A percentile compares a stretch with the other conserved stretches of the same genome.
phyloP scores from a whole-genome alignment of 2,113 vertebrate genomes.

The Epinephelus lanceolatus region DNA sequence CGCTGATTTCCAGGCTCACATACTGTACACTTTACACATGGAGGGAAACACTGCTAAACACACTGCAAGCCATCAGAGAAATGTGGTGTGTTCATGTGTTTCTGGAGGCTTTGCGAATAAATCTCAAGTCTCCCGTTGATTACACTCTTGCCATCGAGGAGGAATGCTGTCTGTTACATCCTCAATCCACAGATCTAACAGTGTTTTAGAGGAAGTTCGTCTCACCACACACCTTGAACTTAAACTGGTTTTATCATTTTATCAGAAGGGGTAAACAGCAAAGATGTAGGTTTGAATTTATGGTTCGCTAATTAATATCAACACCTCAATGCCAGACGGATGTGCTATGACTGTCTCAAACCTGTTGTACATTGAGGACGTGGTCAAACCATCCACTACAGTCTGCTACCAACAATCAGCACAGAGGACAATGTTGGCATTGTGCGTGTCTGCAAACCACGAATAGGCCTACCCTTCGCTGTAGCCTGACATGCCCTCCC shows the following conservation, averaged over 20 bases:
- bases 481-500: too few relatives aligned
- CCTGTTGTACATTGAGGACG: too few relatives aligned
- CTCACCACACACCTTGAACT: neutral
- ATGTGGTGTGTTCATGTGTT: slow-evolving; percentile 7
- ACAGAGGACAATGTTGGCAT: too few relatives aligned
- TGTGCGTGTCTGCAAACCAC: too few relatives aligned
- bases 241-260: neutral
- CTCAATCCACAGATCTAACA: neutral
- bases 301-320: too few relatives aligned
- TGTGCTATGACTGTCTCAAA: neutral
- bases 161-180: neutral
- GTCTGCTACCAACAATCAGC: too few relatives aligned
- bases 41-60: slow-evolving; percentile 31
- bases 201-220: neutral
- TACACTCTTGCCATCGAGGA: neutral
- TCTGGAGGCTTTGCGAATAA: neutral
- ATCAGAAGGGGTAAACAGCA: too few relatives aligned
- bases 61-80: slow-evolving; percentile 24
- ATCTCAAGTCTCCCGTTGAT: neutral
- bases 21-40: slow-evolving; percentile 15
- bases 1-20: slow-evolving; percentile 14
- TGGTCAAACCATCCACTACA: too few relatives aligned
- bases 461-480: too few relatives aligned
- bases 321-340: neutral
- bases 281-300: too few relatives aligned